Percentiles rank a stretch among this genome's conserved stretches.
Conservation (phyloP, 2,888 invertebrate genomes). For the Liposcelis brunnea region DNA sequence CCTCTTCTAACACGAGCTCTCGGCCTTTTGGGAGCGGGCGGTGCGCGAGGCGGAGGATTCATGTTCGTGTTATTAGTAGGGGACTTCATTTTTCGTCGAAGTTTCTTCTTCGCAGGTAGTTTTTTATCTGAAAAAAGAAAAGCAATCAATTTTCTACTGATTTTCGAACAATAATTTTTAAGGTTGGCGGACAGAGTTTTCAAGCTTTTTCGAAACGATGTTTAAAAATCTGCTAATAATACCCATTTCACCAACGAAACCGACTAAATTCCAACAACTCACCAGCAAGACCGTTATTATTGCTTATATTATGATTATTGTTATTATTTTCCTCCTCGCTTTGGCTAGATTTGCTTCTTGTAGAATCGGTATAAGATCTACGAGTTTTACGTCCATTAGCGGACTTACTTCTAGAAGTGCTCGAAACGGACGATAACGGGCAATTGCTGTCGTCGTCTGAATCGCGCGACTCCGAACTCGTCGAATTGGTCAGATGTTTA, state of each 20-base stretch:
- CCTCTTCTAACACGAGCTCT: conserved; percentile 42
- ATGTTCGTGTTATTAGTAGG: conserved; percentile 18
- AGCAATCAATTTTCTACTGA: no score
- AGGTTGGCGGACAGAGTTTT: no score
- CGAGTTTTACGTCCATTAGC: background rate
- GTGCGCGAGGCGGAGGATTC: conserved; percentile 22
- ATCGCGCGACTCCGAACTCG: conserved; percentile 24
- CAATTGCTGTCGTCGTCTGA: conserved; percentile 23
- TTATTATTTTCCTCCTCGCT: conserved; percentile 39
- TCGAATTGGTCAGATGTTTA: conserved; percentile 32
- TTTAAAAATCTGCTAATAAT: no score
- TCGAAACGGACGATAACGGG: conserved; percentile 1
- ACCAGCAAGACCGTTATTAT: no score
- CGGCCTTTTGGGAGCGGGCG: conserved; percentile 30
- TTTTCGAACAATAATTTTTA: no score
- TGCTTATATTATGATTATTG: conserved; percentile 19
- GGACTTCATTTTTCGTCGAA: conserved; percentile 23
- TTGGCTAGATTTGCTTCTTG: conserved; percentile 34
- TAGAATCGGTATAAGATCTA: background rate
- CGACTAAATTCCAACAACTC: no score
- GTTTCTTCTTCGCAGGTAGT: conserved; percentile 28
- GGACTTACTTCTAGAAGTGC: background rate
- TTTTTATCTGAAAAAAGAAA: conserved; percentile 19
- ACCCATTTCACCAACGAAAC: no score
- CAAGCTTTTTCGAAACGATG: no score